phyloP scores from a whole-genome alignment of 2,797 vertebrate genomes.

The Pteropus rufus region DNA sequence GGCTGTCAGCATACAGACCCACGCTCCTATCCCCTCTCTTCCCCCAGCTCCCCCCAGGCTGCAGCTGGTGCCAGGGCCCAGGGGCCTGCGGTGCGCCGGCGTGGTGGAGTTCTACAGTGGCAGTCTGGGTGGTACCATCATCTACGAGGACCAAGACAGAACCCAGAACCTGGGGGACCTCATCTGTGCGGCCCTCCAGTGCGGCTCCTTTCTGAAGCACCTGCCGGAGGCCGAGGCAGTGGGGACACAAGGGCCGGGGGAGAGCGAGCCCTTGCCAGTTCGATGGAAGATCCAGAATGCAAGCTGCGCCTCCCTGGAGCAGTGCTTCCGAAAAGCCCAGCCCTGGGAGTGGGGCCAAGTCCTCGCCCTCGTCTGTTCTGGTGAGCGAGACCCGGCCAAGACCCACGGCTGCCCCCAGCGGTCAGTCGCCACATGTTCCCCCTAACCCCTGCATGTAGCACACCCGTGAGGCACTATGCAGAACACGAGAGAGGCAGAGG shows the following conservation, averaged over 20 bases:
- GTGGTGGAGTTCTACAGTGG: conserved; percentile 68
- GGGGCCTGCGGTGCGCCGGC: conserved; percentile 64
- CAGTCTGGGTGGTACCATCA: conserved; percentile 63
- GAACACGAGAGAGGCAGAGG: neutral
- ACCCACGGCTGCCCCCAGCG: fast-evolving
- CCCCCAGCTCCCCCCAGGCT: conserved; percentile 66
- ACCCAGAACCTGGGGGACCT: neutral
- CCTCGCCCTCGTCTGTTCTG: conserved; percentile 76
- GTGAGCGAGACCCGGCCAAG: conserved; percentile 53
- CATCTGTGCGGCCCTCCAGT: conserved; percentile 62
- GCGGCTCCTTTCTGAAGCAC: conserved; percentile 62
- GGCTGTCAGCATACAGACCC: neutral
- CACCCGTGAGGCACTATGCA: neutral
- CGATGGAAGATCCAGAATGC: conserved; percentile 56
- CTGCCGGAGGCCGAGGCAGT: neutral
- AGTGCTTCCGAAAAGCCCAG: conserved; percentile 64
- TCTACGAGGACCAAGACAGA: neutral
- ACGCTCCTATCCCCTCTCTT: too few species aligned
- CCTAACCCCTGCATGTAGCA: fast-evolving
- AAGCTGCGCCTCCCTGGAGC: fast-evolving
- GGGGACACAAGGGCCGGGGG: neutral
- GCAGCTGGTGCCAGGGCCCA: conserved; percentile 51
- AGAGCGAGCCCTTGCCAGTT: neutral
- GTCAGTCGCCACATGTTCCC: neutral
- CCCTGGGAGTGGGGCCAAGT: fast-evolving